A percentile compares a stretch with the other conserved stretches of the same genome.
phyloP scores from a whole-genome alignment of 2,888 invertebrate species.

The Campoletis raptor region DNA sequence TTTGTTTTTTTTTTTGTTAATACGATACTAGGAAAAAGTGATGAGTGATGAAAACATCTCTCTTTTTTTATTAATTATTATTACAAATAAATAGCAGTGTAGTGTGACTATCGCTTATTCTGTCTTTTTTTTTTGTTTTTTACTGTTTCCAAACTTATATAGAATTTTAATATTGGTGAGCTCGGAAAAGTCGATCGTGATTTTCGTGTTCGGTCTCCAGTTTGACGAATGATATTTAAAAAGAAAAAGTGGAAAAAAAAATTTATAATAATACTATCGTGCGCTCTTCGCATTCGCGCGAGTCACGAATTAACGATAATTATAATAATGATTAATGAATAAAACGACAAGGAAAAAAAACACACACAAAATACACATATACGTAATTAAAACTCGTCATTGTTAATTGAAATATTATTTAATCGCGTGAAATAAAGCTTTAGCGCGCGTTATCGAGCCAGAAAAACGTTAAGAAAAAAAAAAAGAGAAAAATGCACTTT shows the following conservation, averaged over 20 bases:
- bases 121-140: constrained; percentile 45
- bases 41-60: constrained; percentile 69
- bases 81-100: constrained; percentile 58
- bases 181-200: constrained; percentile 67
- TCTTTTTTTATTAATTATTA: constrained; percentile 55
- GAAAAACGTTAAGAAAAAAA: constrained; percentile 38
- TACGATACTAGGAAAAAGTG: constrained; percentile 75
- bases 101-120: constrained; percentile 67
- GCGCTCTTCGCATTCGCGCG: constrained; percentile 54
- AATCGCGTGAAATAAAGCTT: constrained; percentile 65
- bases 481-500: constrained; percentile 65
- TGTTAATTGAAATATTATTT: constrained; percentile 71
- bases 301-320: constrained; percentile 62
- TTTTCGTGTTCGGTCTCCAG: constrained; percentile 63
- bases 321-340: constrained; percentile 59
- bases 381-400: constrained; percentile 73
- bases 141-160: constrained; percentile 57
- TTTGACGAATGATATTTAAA: constrained; percentile 56
- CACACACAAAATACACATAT: constrained; percentile 68
- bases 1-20: constrained; percentile 79
- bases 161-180: constrained; percentile 60
- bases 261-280: constrained; percentile 43
- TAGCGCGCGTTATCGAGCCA: constrained; percentile 63
- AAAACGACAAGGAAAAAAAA: constrained; percentile 35
- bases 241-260: constrained; percentile 24